Evolutionary conservation across 1,140 invertebrate genomes (phyloP), one percentile per base, ranked within the genome.

Genomic region (Uloborus diversus): DNA sequence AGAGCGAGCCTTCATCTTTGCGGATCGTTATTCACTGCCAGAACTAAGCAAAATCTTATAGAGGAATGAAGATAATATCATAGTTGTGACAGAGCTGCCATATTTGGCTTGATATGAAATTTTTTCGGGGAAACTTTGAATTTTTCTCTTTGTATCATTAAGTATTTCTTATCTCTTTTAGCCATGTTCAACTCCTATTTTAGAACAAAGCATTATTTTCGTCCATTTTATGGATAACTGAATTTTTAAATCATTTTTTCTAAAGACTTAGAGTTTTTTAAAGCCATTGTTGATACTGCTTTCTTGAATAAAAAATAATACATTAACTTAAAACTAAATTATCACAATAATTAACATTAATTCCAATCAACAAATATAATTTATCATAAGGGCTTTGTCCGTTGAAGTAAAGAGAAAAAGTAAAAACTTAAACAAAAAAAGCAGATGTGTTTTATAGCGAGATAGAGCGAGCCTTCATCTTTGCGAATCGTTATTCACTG

Each of bases 291-390:
- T n/a, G n/a, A n/a, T n/a, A n/a, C n/a, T n/a, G n/a, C n/a, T n/a
- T n/a, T n/a, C n/a, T n/a, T n/a, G n/a, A n/a, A n/a, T n/a, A n/a
- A n/a, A n/a, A n/a, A n/a, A n/a, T n/a, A n/a, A n/a, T n/a, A n/a
- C n/a, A n/a, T n/a, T n/a, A n/a, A n/a, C n/a, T n/a, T n/a, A n/a
- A n/a, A n/a, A n/a, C n/a, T n/a, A n/a, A n/a, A n/a, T n/a, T n/a
- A n/a, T n/a, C n/a, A n/a, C n/a, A n/a, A n/a, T n/a, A n/a, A n/a
- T n/a, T n/a, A n/a, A n/a, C n/a, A n/a, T n/a, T n/a, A n/a, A n/a
- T n/a, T n/a, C n/a, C n/a, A n/a, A n/a, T 68, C 37, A 68, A 47
- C 37, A 68, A 68, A 51, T 75, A 49, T 64, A 75, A 75, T 75
- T 75, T 75, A 75, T 75, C 71, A 75, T 59, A 28, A 20, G 28